Base-by-base conservation (phyloP, 2,888 invertebrate genomes). In the Papilio demoleus region DNA sequence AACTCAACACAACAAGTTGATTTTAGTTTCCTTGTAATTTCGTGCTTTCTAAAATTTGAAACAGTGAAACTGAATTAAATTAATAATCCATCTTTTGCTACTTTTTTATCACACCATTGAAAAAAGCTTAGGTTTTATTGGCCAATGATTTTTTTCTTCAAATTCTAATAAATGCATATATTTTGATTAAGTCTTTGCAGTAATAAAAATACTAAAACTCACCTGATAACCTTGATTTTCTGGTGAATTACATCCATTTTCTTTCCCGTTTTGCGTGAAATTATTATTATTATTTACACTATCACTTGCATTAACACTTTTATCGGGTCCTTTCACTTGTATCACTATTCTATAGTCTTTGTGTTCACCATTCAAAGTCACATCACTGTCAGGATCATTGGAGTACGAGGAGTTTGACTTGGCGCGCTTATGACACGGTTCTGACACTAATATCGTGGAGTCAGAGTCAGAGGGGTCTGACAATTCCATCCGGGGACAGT, bases 391-490 rank as follows among this genome's bases (percentile, higher is more conserved):
- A 73, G 91, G 91, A 40, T 92, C 93, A 74, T 86, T 87, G 2
- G 92, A 91, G 70, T 92, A 90, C 0, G 87, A 82, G 1, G 91
- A 86, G 75, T 88, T 90, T 1, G 91, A 88, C 74, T 93, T 93
- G 70, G 88, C 90, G 9, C 91, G 87, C 68, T 91, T 94, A 83
- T 95, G 94, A 68, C 94, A 94, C 59, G 96, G 96, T 83, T 96
- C 96, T 68, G 97, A 97, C 70, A 97, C 97, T 65, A 97, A 93
- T 76, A 97, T 96, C 62, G 97, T 97, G 73, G 97, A 97, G 87
- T 97, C 97, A 77, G 97, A 97, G 92, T 97, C 97, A 85, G 97
- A 97, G 62, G 97, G 96, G 92, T 97, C 97, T 83, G 97, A 97
- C 77, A 97, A 94, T 83, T 96, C 96, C 97, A 97, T 97, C 61